Evolutionary conservation across 1,140 invertebrate genomes (phyloP).

Genomic region (Pemphigus obesinymphae): DNA sequence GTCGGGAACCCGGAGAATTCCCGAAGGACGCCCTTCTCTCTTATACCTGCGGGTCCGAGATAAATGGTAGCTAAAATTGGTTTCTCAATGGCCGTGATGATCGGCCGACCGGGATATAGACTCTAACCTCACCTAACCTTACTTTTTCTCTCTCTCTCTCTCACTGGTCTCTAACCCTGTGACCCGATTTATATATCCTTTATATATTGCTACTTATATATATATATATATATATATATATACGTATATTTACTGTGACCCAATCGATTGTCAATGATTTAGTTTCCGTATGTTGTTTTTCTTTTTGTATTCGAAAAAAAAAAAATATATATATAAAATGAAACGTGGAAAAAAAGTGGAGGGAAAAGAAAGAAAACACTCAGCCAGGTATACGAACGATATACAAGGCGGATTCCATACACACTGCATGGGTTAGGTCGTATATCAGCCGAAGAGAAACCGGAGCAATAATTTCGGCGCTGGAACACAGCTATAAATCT

Average conservation of each 20-base stretch:
- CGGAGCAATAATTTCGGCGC: constrained; percentile 28
- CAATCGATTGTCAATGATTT: constrained; percentile 27
- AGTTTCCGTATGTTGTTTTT: constrained; percentile 9
- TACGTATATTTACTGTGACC: no score
- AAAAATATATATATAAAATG: no score
- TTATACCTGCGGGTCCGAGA: constrained; percentile 20
- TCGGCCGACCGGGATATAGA: constrained; percentile 34
- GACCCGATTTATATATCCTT: constrained; percentile 19
- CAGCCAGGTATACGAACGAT: background rate
- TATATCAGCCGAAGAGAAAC: constrained; percentile 17
- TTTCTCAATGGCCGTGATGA: constrained; percentile 31
- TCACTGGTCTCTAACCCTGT: background rate
- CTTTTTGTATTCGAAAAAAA: background rate
- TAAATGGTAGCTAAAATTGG: constrained; percentile 30
- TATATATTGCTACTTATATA: no score
- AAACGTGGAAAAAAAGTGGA: background rate
- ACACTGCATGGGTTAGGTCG: background rate
- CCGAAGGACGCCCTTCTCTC: background rate
- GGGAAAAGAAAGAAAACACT: constrained; percentile 1
- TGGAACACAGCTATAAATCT: constrained; percentile 37
- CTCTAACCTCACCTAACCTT: no score
- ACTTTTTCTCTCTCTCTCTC: no score
- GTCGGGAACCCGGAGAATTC: background rate
- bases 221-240: no score
- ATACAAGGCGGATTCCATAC: background rate